These are phyloP conservation scores for Rhincodon typus DNA, from an alignment of 2,797 vertebrate genomes.

Conservation along the genomic window DNA sequence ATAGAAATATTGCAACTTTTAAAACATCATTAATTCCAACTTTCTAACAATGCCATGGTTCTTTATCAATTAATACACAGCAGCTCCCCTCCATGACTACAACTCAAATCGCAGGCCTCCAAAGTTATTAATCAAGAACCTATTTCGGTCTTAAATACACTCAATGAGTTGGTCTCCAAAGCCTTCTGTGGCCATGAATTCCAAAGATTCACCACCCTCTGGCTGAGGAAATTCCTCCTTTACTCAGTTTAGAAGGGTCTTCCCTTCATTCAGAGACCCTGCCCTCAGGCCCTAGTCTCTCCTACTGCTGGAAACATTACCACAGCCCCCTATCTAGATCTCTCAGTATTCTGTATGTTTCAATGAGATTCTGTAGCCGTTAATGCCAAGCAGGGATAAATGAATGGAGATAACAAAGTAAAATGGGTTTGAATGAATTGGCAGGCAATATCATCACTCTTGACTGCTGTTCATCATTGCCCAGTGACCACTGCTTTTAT, in stretches of 20 bases:
- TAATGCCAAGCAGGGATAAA: not conserved
- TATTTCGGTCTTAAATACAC: too few species aligned
- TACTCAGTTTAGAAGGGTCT: too few species aligned
- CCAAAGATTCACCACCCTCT: too few species aligned
- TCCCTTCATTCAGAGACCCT: too few species aligned
- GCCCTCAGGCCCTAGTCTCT: too few species aligned
- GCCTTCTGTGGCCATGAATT: too few species aligned
- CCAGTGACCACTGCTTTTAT: not conserved
- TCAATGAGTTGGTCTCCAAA: too few species aligned
- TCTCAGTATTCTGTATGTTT: too few species aligned
- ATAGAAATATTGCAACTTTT: constrained; percentile 1
- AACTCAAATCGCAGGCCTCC: not conserved
- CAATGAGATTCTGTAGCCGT: too few species aligned
- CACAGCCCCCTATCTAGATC: too few species aligned
- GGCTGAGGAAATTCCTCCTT: too few species aligned
- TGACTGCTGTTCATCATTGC: not conserved
- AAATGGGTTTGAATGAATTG: not conserved
- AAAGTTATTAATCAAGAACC: not conserved
- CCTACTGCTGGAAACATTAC: too few species aligned
- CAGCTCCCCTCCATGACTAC: not conserved
- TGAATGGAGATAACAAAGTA: not conserved
- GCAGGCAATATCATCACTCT: not conserved
- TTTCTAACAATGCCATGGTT: not conserved
- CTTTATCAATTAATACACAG: not conserved
- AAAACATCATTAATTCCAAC: not conserved